These are phyloP conservation scores for Pachypeltis micranthus DNA, from an alignment of 1,140 invertebrate species.

Conservation along the genomic window DNA sequence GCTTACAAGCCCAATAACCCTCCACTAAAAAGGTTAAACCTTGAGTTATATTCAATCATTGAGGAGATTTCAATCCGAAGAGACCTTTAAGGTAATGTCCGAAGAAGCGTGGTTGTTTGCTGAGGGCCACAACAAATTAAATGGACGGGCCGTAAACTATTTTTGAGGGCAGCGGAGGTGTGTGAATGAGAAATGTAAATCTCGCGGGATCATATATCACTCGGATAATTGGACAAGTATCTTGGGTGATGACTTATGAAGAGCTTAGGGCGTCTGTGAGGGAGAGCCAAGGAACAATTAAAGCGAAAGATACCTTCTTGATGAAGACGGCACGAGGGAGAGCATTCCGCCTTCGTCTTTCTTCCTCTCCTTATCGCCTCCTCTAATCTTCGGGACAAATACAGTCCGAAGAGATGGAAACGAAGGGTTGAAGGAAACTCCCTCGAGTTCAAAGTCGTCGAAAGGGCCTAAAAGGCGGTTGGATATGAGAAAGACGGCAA, in stretches of 20 bases:
- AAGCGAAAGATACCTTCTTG: neutral
- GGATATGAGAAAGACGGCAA: neutral
- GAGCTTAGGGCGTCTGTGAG: neutral
- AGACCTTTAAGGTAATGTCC: no score
- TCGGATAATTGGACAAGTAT: neutral
- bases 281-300: constrained; percentile 3
- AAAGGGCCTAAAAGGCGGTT: no score
- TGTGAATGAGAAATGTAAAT: constrained; percentile 8
- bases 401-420: neutral
- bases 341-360: neutral
- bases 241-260: constrained; percentile 1
- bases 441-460: no score
- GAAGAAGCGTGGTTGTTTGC: no score
- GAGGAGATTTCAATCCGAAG: no score
- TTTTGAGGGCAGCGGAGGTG: neutral
- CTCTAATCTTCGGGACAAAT: neutral
- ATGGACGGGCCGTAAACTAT: neutral
- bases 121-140: constrained; percentile 1
- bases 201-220: neutral
- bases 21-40: no score
- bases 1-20: no score
- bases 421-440: neutral
- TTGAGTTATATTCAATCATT: no score
- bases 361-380: neutral
- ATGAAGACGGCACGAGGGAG: constrained; percentile 6